Evolutionary conservation across 2,888 invertebrate genomes (phyloP).

Genomic region (Meliscaeva auricollis): DNA sequence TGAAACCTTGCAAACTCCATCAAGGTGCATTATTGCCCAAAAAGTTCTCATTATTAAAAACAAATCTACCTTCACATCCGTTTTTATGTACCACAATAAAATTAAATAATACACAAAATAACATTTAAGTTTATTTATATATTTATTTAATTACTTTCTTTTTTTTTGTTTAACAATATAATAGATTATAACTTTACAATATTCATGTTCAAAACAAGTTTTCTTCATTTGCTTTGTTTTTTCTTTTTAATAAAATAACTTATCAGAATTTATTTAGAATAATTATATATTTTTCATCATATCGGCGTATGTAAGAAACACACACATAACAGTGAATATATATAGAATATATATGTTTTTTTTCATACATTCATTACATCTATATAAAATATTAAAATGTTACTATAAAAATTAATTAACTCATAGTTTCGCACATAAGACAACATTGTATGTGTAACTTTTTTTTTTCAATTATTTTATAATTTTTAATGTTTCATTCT

Average conservation of each 20-base stretch:
- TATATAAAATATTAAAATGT: conserved; percentile 63
- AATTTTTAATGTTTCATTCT: conserved; percentile 38
- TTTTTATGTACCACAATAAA: no score
- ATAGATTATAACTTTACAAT: conserved; percentile 46
- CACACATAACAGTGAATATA: conserved; percentile 66
- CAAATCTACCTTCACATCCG: no score
- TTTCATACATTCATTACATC: conserved; percentile 32
- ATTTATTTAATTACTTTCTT: conserved; percentile 54
- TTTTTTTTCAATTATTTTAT: conserved; percentile 24
- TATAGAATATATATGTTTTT: conserved; percentile 1
- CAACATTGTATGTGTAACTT: not conserved
- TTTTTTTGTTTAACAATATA: conserved; percentile 46
- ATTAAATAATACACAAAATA: not conserved
- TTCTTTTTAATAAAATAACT: conserved; percentile 54
- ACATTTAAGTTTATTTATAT: conserved; percentile 15
- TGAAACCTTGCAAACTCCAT: no score
- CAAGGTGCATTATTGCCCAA: no score
- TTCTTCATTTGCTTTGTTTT: not conserved
- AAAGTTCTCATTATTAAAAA: no score
- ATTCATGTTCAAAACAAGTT: conserved; percentile 37
- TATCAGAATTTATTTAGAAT: conserved; percentile 52
- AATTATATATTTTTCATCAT: conserved; percentile 10
- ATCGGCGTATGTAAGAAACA: conserved; percentile 55
- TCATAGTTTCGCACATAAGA: not conserved
- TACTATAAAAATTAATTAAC: conserved; percentile 58